Evolutionary conservation across 2,113 vertebrate genomes (phyloP).

Genomic region (Recurvirostra avosetta): DNA sequence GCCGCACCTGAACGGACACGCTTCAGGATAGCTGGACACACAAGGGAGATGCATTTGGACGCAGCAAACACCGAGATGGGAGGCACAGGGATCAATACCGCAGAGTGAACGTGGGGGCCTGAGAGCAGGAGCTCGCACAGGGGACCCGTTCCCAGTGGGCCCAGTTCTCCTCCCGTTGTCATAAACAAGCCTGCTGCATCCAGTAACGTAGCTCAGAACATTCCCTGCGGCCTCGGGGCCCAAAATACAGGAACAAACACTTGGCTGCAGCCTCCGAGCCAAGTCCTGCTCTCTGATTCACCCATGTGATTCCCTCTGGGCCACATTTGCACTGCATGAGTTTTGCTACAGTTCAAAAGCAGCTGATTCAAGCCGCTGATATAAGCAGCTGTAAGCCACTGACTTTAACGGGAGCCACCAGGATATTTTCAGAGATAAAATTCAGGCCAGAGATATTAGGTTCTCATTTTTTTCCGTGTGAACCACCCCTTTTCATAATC

Average conservation of each 20-base stretch:
- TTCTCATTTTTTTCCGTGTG: background rate
- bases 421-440: background rate
- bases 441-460: background rate
- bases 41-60: background rate
- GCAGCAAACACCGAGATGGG: background rate
- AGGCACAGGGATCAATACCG: accelerated
- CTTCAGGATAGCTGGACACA: accelerated
- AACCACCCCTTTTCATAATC: background rate
- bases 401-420: background rate
- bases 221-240: background rate
- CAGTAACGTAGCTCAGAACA: background rate
- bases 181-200: background rate
- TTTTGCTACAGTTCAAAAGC: background rate
- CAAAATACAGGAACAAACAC: background rate
- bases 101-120: background rate
- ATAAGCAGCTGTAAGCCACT: background rate
- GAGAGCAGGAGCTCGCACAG: background rate
- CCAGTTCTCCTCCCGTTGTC: background rate
- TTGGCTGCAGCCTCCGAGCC: background rate
- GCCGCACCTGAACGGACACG: accelerated
- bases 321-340: background rate
- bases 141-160: background rate
- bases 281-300: background rate
- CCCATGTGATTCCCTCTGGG: background rate
- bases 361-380: slow-evolving; percentile 1